Base-by-base conservation (phyloP, 2,888 invertebrate genomes). In the Noctuana brunneofusca region DNA sequence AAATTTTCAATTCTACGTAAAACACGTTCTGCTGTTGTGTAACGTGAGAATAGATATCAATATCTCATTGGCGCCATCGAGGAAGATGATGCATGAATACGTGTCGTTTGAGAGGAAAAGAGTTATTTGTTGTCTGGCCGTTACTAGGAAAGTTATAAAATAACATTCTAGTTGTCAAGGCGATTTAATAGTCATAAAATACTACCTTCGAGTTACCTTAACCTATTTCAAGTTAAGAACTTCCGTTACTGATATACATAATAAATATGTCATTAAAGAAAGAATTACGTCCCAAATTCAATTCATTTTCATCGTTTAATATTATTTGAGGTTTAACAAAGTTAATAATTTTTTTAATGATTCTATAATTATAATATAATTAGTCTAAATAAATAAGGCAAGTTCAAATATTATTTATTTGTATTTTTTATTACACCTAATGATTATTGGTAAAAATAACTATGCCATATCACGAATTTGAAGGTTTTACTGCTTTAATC, bases 1-100 rank as follows among this genome's bases (percentile, higher is more conserved):
- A 58, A 58, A 56, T 46, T 46, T 16, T 35, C 57, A 49, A 49
- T 58, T 35, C 49, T 58, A 49, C 35, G 35, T 49, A 52, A 52
- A 49, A 49, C 35, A 35, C 22, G 32, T 46, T 46, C n/a, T 32
- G 35, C 35, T 32, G 32, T 32, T 30, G 52, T 46, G 20, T 57
- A 48, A 57, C 48, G 56, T 56, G 30, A 56, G 30, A 53, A n/a
- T 12, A 53, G 11, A 32, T 20, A 50, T 50, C 18, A 14, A 50
- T 50, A 30, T 27, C 18, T 30, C 16, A 30, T 11, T n/a, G 50
- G 30, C 27, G 16, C 27, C 18, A 50, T 18, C 8, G 50, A 30
- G 50, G 30, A 50, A 30, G 27, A 52, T 52, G 50, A 52, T 30
- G 27, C 50, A 20, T 18, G 11, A 3, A 24, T 52, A 52, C 50